Base-by-base conservation (phyloP, 1,140 invertebrate species). In the Drosophila tropicalis region DNA sequence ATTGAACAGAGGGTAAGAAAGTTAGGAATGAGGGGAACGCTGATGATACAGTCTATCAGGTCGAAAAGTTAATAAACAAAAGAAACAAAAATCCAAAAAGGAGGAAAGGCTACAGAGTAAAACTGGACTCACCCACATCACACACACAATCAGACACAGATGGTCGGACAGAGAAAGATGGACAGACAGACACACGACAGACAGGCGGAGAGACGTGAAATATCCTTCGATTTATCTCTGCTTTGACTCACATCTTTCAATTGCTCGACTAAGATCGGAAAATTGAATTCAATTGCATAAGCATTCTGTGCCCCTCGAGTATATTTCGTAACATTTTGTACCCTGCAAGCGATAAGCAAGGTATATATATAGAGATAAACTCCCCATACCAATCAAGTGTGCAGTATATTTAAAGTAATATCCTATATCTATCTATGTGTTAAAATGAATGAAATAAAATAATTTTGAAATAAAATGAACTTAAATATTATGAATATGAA, bases 251-350 rank as follows among this genome's bases (percentile, higher is more conserved):
- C 32, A 58, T 58, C 56, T 58, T 58, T 58, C 56, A 58, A 44
- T 41, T 62, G 60, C 44, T 51, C 44, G 17, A 51, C 44, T 51
- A 51, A 51, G 44, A 51, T 51, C 44, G 60, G 12, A 22, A 62
- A 62, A 62, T 62, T 36, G 60, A 62, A 62, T 62, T 62, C 17
- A 62, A 62, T 44, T 62, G 60, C 60, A 62, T 62, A 62, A 62
- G 39, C 17, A 36, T 58, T 58, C 32, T 10, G 32, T 36, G 29
- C 32, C 56, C 32, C 32, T 10, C 15, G 56, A 58, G 56, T 58
- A 32, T 32, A 25, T 62, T 62, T 62, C 34, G 60, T 41, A 7
- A 62, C 34, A 13, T 62, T 62, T 39, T n/a, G 3, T 22, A 34
- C 36, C 60, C 39, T 51, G 44, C 22, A 51, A 9, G 7, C 17